phyloP scores from a whole-genome alignment of 2,113 vertebrate genomes.

The Charadrius vociferus region DNA sequence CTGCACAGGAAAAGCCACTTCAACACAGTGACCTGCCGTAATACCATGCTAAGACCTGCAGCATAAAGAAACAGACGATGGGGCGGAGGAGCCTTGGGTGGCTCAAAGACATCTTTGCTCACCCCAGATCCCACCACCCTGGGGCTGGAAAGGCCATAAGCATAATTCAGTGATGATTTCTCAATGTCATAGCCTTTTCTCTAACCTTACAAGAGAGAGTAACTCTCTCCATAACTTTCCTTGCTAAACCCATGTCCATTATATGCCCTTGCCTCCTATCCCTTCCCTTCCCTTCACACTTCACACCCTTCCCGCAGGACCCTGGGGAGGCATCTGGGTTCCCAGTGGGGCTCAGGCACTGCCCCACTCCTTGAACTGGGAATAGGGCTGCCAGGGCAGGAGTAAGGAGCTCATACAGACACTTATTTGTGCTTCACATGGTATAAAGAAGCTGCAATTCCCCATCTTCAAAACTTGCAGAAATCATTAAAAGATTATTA shows the following conservation, averaged over 20 bases:
- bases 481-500: slow-evolving; percentile 15
- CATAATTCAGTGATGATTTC: background rate
- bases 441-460: background rate
- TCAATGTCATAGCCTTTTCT: background rate
- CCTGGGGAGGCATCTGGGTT: background rate
- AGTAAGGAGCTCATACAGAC: background rate
- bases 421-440: background rate
- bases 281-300: no score
- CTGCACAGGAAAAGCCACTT: background rate
- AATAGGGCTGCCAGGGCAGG: background rate
- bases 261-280: background rate
- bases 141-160: background rate
- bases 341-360: background rate
- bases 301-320: background rate
- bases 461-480: background rate
- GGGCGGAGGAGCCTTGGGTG: background rate
- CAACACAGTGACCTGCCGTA: background rate
- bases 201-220: background rate
- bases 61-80: background rate
- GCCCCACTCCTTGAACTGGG: background rate
- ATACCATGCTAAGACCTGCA: background rate
- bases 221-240: background rate
- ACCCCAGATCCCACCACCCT: background rate
- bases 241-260: background rate
- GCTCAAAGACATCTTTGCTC: background rate